These are phyloP conservation scores for Rhinolophus sinicus DNA, from an alignment of 2,113 vertebrate species.

Conservation along the genomic window DNA sequence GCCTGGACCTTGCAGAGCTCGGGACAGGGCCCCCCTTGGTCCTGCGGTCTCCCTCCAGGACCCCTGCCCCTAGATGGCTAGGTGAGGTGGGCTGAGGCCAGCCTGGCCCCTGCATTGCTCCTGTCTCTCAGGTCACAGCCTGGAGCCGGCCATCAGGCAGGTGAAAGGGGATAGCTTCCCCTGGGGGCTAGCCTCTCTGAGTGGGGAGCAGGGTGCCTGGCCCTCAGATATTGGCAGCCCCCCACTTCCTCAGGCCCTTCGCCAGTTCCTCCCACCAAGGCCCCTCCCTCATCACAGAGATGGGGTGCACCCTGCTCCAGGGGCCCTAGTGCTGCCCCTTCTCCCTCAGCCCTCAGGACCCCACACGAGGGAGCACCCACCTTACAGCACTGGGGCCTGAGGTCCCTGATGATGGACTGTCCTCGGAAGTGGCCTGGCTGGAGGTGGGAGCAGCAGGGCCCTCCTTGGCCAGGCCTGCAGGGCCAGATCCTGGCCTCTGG, in stretches of 20 bases:
- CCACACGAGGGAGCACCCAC: not conserved
- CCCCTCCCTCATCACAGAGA: fast-evolving
- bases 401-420: fast-evolving
- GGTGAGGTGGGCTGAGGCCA: not conserved
- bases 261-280: fast-evolving
- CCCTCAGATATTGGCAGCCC: no score
- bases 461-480: not conserved
- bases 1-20: not conserved
- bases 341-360: not conserved
- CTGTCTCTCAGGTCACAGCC: not conserved
- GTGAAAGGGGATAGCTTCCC: not conserved
- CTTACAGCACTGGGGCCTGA: no score
- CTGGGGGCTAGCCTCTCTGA: not conserved
- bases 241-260: not conserved
- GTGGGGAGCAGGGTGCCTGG: not conserved
- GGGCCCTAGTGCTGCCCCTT: not conserved
- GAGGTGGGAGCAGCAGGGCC: fast-evolving
- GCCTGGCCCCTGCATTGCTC: no score
- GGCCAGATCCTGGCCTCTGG: not conserved
- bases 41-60: not conserved
- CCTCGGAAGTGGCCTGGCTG: fast-evolving
- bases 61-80: no score
- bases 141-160: no score
- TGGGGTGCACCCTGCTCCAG: not conserved
- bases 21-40: no score